Evolutionary conservation across 2,113 vertebrate species (phyloP).

Genomic region (Indri indri): DNA sequence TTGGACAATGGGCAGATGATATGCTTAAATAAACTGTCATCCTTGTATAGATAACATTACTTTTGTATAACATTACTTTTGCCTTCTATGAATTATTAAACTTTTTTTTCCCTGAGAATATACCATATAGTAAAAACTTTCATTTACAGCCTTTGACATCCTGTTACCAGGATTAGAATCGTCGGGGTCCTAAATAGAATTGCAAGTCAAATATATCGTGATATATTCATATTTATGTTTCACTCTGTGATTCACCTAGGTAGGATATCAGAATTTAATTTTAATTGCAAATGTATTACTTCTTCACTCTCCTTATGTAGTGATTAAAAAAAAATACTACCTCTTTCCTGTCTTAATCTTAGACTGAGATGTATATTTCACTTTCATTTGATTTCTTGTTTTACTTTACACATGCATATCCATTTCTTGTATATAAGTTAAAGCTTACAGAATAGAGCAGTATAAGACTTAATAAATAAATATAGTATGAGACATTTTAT

Average conservation of each 20-base stretch:
- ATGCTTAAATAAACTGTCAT: not conserved
- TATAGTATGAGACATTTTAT: not conserved
- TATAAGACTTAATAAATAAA: not conserved
- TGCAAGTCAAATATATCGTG: not conserved
- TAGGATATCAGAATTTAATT: not conserved
- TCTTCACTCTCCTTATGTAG: not conserved
- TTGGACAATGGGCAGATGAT: not conserved
- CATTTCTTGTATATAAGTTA: not conserved
- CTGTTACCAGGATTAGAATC: not conserved
- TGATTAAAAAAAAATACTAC: not conserved
- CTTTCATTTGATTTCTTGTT: not conserved
- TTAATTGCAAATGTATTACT: not conserved
- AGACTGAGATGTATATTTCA: not conserved
- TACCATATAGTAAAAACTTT: not conserved
- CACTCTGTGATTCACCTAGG: not conserved
- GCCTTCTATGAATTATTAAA: not conserved
- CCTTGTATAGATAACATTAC: not conserved
- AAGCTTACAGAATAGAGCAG: not conserved
- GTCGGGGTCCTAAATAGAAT: not conserved
- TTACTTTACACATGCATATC: not conserved
- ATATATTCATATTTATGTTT: not conserved
- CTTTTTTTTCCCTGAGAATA: not conserved
- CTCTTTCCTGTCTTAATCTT: not conserved
- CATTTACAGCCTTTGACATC: not conserved
- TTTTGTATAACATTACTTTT: not conserved